Conservation (phyloP, 2,797 vertebrate genomes). For the Rhincodon typus region DNA sequence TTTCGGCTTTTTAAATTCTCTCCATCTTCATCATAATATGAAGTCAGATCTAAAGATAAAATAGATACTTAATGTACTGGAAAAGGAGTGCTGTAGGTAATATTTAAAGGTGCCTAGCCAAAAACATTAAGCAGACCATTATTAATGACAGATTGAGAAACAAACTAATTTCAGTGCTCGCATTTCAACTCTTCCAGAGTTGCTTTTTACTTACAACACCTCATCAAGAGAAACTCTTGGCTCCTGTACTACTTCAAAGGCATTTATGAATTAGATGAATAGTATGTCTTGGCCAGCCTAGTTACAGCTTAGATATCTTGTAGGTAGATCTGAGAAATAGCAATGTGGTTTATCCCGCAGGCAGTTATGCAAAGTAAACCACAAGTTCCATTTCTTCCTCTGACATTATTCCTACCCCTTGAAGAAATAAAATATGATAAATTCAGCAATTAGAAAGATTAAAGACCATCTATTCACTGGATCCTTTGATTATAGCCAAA, state of each 20-base stretch:
- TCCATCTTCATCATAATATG: slow-evolving; percentile 26
- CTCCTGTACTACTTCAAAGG: not conserved
- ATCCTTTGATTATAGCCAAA: not conserved
- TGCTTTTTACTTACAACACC: not conserved
- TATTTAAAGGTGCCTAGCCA: not conserved
- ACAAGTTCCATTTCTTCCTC: not conserved
- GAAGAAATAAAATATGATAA: not conserved
- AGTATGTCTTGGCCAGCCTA: not conserved
- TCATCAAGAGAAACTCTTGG: not conserved
- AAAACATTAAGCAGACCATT: not conserved
- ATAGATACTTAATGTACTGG: not conserved
- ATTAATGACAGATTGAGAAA: not conserved
- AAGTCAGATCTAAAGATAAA: not conserved
- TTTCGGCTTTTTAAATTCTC: slow-evolving; percentile 13
- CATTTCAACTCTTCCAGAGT: not conserved
- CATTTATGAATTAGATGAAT: not conserved
- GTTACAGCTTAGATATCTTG: not conserved
- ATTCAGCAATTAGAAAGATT: not conserved
- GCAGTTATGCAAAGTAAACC: not conserved
- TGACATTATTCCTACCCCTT: not conserved
- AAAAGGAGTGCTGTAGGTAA: not conserved
- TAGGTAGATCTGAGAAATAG: not conserved
- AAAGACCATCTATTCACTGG: not conserved
- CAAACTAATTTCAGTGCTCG: not conserved
- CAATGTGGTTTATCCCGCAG: not conserved